phyloP scores from a whole-genome alignment of 2,113 vertebrate species.

The Passerina amoena region DNA sequence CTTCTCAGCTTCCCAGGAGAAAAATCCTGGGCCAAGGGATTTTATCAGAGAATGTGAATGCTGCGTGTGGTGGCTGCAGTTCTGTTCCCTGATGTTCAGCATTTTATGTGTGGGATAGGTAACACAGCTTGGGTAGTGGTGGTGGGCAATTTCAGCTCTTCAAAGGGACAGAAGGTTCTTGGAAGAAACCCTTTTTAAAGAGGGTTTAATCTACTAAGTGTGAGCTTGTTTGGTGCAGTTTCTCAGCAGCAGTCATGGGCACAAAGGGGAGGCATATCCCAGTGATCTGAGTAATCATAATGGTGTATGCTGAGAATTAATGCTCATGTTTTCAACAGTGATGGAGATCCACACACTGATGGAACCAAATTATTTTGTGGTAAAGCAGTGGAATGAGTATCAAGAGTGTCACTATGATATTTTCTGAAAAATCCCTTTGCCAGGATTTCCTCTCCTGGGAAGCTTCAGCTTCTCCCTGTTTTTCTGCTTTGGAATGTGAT shows the following conservation, averaged over 20 bases:
- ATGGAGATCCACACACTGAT: background rate
- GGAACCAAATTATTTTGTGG: background rate
- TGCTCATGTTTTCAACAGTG: background rate
- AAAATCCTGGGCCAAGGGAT: too few species aligned
- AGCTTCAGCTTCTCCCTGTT: too few species aligned
- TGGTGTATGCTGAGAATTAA: background rate
- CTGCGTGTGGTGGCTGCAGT: background rate
- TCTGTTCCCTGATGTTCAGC: background rate
- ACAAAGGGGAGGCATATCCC: background rate
- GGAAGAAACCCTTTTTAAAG: background rate
- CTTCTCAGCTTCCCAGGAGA: too few species aligned
- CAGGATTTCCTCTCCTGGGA: too few species aligned
- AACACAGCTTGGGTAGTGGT: rapidly evolving
- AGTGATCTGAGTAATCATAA: background rate
- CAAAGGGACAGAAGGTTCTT: background rate
- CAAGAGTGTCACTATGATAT: too few species aligned
- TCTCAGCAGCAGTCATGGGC: background rate
- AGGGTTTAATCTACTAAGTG: rapidly evolving
- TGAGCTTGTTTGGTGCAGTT: background rate
- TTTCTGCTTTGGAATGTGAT: too few species aligned
- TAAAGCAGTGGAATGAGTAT: background rate
- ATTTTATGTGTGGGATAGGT: rapidly evolving
- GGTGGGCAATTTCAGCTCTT: background rate
- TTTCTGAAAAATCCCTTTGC: too few species aligned
- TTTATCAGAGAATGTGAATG: too few species aligned